These are phyloP conservation scores for Phyllostomus hastatus DNA, from an alignment of 2,113 vertebrate species.

Conservation along the genomic window DNA sequence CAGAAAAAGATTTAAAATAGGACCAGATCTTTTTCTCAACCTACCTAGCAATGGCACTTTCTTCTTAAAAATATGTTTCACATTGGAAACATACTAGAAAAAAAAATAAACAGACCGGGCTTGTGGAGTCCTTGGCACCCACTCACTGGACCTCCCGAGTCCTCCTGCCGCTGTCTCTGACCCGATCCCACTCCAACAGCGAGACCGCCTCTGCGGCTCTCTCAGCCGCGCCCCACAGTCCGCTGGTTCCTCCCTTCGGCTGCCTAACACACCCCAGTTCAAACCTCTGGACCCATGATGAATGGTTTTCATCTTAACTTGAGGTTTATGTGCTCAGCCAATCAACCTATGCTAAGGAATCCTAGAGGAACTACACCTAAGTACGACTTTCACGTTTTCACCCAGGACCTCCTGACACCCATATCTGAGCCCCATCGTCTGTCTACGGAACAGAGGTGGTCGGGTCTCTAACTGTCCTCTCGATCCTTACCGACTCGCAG, in stretches of 20 bases:
- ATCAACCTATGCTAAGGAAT: neutral
- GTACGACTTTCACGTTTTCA: neutral
- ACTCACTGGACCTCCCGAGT: accelerated
- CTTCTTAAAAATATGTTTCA: neutral
- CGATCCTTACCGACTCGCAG: no score
- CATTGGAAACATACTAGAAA: neutral
- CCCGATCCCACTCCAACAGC: accelerated
- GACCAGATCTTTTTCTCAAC: neutral
- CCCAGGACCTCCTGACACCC: accelerated
- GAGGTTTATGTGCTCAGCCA: neutral
- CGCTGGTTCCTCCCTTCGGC: no score
- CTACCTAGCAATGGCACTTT: neutral
- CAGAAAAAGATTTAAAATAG: neutral
- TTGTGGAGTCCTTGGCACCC: neutral
- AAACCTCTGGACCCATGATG: neutral
- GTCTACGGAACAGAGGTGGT: neutral
- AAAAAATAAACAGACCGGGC: neutral
- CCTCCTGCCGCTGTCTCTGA: no score
- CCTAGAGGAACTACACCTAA: neutral
- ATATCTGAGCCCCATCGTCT: neutral
- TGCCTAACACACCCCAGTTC: neutral
- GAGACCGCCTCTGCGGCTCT: neutral
- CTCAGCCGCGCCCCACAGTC: neutral
- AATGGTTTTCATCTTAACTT: neutral
- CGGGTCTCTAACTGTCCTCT: neutral